Conservation (phyloP, 2,113 vertebrate species). For the Mus musculus region DNA sequence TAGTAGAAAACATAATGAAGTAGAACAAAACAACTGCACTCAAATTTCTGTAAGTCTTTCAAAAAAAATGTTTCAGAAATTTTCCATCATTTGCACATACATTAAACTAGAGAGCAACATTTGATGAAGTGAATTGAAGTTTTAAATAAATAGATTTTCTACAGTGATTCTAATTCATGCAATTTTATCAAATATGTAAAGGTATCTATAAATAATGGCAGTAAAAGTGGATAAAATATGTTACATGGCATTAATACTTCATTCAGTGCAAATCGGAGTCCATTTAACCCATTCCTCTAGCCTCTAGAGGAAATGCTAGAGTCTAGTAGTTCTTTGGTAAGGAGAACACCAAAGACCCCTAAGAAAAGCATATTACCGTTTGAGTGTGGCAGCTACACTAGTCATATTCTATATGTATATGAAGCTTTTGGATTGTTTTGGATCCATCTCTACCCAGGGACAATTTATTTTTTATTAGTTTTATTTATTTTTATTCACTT, state of each 20-base stretch:
- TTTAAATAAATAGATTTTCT: conserved; percentile 72
- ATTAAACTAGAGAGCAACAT: conserved; percentile 80
- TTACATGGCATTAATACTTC: background rate
- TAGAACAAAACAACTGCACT: conserved; percentile 37
- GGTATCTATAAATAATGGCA: background rate
- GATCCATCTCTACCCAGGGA: background rate
- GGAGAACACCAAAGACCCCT: background rate
- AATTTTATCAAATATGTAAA: conserved; percentile 7
- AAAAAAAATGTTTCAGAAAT: conserved; percentile 77
- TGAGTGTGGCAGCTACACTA: background rate
- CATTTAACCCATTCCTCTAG: background rate
- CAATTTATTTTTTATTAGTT: background rate
- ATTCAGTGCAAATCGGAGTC: background rate
- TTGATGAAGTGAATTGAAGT: conserved; percentile 81
- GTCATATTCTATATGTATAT: background rate
- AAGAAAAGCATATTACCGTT: background rate
- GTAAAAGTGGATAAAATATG: background rate
- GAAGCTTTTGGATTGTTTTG: conserved; percentile 41
- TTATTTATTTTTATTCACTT: background rate
- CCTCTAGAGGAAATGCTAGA: background rate
- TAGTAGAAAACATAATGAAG: conserved; percentile 50
- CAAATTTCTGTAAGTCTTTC: conserved; percentile 73
- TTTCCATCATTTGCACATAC: conserved; percentile 69
- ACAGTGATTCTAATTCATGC: background rate
- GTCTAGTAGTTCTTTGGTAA: background rate